Evolutionary conservation across 2,888 invertebrate species (phyloP), one percentile per base, ranked within the genome.

Genomic region (Andrena trimmerana): DNA sequence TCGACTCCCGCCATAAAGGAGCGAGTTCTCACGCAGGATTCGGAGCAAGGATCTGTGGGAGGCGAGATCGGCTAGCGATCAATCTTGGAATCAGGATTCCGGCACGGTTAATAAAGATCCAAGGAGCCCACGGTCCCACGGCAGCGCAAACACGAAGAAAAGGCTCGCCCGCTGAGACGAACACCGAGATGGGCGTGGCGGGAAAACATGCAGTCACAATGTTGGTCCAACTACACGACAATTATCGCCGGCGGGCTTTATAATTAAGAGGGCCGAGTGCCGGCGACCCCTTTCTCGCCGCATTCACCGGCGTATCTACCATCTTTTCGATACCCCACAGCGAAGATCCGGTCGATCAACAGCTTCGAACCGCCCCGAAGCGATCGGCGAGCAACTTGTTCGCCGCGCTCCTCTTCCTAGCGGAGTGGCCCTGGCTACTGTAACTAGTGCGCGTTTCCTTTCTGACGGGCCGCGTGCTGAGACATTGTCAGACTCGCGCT

Each of bases 181-280:
- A 93, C 93, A 83, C 90, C 90, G 90, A 91, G 90, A 65, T 90
- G 92, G 94, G 93, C 93, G 93, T 93, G 89, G 89, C 92, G 92
- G 91, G 91, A 93, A 94, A 94, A 93, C 94, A 94, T 93, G 92
- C 90, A 88, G 90, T 91, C 92, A 94, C 94, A 94, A 94, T 93
- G 93, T 93, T 92, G 91, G 92, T 93, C 90, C 93, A 94, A 94
- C 94, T 94, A 94, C 94, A 94, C 94, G 94, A 93, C 93, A 93
- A 94, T 94, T 94, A 93, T 93, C 92, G 92, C 92, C 72, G 73
- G 92, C 91, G 93, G 93, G 92, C 93, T 92, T 93, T 93, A 93
- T 93, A 93, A 94, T 94, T 93, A 94, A 93, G 91, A 89, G 89
- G 42, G 24, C 75, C 79, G 65, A 62, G 52, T 50, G 16, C 74